Evolutionary conservation across 2,113 vertebrate genomes (phyloP).

Genomic region (Crotalus viridis): DNA sequence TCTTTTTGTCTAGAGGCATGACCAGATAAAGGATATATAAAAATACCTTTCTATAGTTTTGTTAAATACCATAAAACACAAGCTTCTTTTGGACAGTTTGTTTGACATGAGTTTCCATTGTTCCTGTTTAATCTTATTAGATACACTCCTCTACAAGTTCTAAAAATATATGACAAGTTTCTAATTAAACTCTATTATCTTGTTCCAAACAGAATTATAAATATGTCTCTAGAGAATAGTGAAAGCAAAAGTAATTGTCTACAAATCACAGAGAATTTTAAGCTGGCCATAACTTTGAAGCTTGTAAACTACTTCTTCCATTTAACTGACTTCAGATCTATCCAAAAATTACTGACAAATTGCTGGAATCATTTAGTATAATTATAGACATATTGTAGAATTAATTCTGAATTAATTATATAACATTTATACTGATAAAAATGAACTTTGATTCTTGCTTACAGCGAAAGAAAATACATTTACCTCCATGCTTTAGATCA

Average conservation of each 20-base stretch:
- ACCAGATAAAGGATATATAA: not conserved
- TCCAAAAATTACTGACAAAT: constrained; percentile 1
- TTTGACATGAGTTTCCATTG: constrained; percentile 5
- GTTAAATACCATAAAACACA: not conserved
- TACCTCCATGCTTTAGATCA: not conserved
- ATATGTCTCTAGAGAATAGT: not conserved
- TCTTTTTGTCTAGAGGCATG: not conserved
- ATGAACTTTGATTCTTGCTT: not conserved
- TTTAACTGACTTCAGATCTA: not conserved
- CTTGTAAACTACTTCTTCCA: not conserved
- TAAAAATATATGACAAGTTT: not conserved
- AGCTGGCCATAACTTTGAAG: not conserved
- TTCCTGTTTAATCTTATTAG: constrained; percentile 20
- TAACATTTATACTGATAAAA: not conserved
- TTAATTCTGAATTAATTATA: not conserved
- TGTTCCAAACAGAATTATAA: constrained; percentile 19
- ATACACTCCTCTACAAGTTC: not conserved
- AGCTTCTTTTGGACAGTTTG: not conserved
- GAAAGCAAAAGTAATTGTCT: constrained; percentile 17
- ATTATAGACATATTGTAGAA: not conserved
- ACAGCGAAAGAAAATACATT: not conserved
- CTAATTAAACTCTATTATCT: not conserved
- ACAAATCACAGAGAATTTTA: not conserved
- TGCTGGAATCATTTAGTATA: not conserved
- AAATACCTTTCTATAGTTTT: not conserved